Evolutionary conservation across 2,113 vertebrate genomes (phyloP).

Genomic region (Periophthalmus modestus): DNA sequence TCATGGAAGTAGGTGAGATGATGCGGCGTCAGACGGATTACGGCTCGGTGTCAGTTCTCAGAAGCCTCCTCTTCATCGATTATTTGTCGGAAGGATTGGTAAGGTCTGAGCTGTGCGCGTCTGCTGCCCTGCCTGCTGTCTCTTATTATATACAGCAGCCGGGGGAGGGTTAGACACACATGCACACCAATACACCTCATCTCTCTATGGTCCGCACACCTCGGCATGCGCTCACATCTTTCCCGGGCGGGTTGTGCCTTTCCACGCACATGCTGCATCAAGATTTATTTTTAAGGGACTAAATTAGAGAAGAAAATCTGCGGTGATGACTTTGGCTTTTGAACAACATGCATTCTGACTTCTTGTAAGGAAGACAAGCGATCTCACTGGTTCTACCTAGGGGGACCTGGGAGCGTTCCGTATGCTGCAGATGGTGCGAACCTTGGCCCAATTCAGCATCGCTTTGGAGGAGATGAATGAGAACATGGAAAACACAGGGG

Average conservation of each 20-base stretch:
- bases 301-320: constrained; percentile 18
- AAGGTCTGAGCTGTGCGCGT: constrained; percentile 59
- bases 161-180: constrained; percentile 60
- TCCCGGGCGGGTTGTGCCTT: constrained; percentile 32
- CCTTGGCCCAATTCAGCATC: constrained; percentile 96
- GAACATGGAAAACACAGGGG: constrained; percentile 80
- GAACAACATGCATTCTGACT: constrained; percentile 30
- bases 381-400: constrained; percentile 22
- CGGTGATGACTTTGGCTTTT: constrained; percentile 5
- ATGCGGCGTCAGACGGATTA: not conserved
- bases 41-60: constrained; percentile 12
- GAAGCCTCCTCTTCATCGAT: constrained; percentile 25
- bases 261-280: constrained; percentile 7
- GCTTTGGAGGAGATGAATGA: constrained; percentile 97
- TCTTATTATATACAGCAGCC: constrained; percentile 70
- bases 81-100: constrained; percentile 68
- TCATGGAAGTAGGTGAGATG: not conserved
- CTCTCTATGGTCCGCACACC: constrained; percentile 41
- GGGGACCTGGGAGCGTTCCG: constrained; percentile 61
- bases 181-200: constrained; percentile 37
- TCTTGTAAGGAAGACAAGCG: constrained; percentile 31
- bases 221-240: constrained; percentile 37
- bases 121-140: constrained; percentile 73
- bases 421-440: constrained; percentile 98
- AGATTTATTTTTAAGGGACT: constrained; percentile 22